A percentile compares a stretch with the other conserved stretches of the same genome.
These are phyloP conservation scores for Callosobruchus maculatus DNA, from an alignment of 2,888 invertebrate genomes.

Conservation along the genomic window DNA sequence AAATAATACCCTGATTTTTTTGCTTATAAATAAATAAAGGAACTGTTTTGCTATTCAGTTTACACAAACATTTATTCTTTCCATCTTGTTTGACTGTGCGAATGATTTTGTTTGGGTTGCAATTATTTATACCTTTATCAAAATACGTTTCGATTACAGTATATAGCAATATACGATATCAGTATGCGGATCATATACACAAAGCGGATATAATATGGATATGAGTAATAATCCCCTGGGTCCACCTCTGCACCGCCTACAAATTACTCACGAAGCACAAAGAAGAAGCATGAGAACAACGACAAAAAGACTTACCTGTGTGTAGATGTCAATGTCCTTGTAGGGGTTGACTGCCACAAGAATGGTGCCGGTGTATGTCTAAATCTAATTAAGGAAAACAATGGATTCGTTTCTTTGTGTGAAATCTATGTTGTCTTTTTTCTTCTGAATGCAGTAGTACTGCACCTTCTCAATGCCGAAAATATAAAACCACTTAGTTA, in stretches of 20 bases:
- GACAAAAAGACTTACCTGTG: constrained; percentile 64
- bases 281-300: neutral
- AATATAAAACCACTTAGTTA: no score
- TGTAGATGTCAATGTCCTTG: constrained; percentile 86
- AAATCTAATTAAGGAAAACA: constrained; percentile 56
- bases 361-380: constrained; percentile 93
- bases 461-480: neutral
- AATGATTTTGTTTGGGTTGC: no score
- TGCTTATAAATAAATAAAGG: no score
- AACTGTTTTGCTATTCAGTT: no score
- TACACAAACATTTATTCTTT: no score
- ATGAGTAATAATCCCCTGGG: neutral
- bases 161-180: no score
- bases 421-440: neutral
- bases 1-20: no score
- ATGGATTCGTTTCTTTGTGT: neutral
- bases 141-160: no score
- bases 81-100: no score
- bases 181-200: no score
- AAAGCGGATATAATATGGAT: no score
- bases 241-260: neutral
- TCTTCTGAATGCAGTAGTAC: neutral
- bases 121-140: no score
- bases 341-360: constrained; percentile 92
- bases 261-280: neutral